These are phyloP conservation scores for Drosophila parabipectinata DNA, from an alignment of 1,140 invertebrate genomes.

Conservation along the genomic window DNA sequence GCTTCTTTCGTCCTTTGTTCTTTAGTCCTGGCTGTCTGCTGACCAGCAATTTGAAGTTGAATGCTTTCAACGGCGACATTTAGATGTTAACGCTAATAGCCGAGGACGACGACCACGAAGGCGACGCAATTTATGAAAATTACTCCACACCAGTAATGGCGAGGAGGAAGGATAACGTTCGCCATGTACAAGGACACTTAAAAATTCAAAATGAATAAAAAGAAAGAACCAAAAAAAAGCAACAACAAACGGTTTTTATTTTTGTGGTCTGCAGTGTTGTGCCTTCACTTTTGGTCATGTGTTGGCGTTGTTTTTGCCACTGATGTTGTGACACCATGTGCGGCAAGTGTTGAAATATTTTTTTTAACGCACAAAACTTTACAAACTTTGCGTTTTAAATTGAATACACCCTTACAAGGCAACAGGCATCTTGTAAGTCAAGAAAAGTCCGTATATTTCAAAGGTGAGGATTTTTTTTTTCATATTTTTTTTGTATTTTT, in stretches of 20 bases:
- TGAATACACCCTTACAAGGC: constrained; percentile 22
- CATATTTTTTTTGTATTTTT: no score
- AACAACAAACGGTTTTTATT: constrained; percentile 30
- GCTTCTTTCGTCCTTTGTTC: constrained; percentile 25
- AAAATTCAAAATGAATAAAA: constrained; percentile 31
- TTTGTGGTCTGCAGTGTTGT: constrained; percentile 48
- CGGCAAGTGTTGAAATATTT: constrained; percentile 77
- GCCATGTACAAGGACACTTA: constrained; percentile 63
- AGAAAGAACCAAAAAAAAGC: constrained; percentile 1
- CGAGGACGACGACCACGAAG: constrained; percentile 45
- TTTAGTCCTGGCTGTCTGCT: constrained; percentile 15
- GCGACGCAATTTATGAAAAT: constrained; percentile 75
- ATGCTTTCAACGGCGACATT: constrained; percentile 64
- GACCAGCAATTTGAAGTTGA: constrained; percentile 50
- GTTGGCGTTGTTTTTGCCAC: constrained; percentile 37
- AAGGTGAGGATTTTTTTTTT: neutral
- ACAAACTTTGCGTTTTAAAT: constrained; percentile 67
- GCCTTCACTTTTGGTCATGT: constrained; percentile 46
- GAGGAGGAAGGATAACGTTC: constrained; percentile 43
- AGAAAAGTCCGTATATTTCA: neutral
- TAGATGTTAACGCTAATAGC: constrained; percentile 77
- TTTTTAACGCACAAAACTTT: constrained; percentile 74
- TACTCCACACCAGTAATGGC: constrained; percentile 65
- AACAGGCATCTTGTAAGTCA: neutral
- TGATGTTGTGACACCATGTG: constrained; percentile 73